Evolutionary conservation across 2,888 invertebrate genomes (phyloP).

Genomic region (Idaea straminata): DNA sequence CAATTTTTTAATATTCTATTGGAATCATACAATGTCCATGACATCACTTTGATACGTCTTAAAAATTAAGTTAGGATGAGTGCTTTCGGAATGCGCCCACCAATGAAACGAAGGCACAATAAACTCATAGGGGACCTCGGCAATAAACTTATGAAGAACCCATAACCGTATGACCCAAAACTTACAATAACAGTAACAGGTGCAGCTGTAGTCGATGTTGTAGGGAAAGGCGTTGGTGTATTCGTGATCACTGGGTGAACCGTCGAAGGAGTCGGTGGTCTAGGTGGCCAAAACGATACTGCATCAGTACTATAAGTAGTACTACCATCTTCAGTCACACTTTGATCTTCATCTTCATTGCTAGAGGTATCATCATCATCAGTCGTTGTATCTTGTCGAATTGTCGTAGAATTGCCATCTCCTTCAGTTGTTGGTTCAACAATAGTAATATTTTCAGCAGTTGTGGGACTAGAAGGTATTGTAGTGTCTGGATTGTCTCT

Average conservation of each 20-base stretch:
- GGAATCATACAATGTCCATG: too few species aligned
- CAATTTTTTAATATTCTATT: too few species aligned
- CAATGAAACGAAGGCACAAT: too few species aligned
- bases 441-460: background rate
- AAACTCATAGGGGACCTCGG: background rate
- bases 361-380: background rate
- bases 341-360: background rate
- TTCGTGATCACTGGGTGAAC: background rate
- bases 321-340: background rate
- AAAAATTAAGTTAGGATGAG: too few species aligned
- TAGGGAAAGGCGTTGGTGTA: slow-evolving; percentile 1
- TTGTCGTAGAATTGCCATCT: background rate
- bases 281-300: background rate
- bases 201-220: slow-evolving; percentile 12
- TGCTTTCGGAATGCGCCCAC: too few species aligned
- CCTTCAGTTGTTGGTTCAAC: background rate
- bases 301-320: background rate
- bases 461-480: slow-evolving; percentile 8
- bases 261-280: background rate
- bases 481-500: slow-evolving; percentile 8
- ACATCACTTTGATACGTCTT: too few species aligned
- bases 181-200: slow-evolving; percentile 19
- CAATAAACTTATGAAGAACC: slow-evolving; percentile 12
- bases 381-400: background rate
- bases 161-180: slow-evolving; percentile 2